Base-by-base conservation (phyloP, 2,888 invertebrate genomes). In the Lasius fuliginosus region DNA sequence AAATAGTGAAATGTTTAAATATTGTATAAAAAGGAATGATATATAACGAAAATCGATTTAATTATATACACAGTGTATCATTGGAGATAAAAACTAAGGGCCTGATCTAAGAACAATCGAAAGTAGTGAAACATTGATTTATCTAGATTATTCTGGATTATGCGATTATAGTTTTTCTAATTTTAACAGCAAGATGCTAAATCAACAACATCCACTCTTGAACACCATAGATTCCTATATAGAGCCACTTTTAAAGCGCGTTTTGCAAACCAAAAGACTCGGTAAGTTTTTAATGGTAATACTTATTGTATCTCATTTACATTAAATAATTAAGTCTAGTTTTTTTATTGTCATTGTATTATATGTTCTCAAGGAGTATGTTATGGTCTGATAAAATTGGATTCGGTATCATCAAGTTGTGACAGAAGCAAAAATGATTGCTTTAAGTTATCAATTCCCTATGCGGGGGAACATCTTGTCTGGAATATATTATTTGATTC, bases 401-500 rank as follows among this genome's bases (percentile, higher is more conserved):
- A 88, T 53, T 83, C 85, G 4, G 36, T 86, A 12, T 84, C 88
- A 0, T 90, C 92, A 5, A 92, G 90, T 62, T 90, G 94, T 23
- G 93, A 94, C 23, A 95, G 95, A 82, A 12, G 1, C 1, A 82
- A 84, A 46, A 87, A 93, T 77, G 96, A 96, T 92, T 96, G 97
- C 91, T 97, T 97, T 91, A 95, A 96, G 62, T 92, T 97, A 71
- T 95, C 96, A 27, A 95, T 98, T 76, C 97, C 97, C 0, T 97
- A 97, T 93, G 97, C 97, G 85, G 97, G 96, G 2, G 96, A 96
- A 87, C 95, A 95, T 85, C 93, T 97, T 5, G 96, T 96, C 89
- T 97, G 97, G 97, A 97, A 97, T 92, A 95, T 97, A 18, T 95
- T 97, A 84, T 97, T 98, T 94, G 96, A 97, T 93, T 95, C 95